phyloP scores from a whole-genome alignment of 30 jellyfish, hydroid and myxozoan species.

The Turritopsis rubra region DNA sequence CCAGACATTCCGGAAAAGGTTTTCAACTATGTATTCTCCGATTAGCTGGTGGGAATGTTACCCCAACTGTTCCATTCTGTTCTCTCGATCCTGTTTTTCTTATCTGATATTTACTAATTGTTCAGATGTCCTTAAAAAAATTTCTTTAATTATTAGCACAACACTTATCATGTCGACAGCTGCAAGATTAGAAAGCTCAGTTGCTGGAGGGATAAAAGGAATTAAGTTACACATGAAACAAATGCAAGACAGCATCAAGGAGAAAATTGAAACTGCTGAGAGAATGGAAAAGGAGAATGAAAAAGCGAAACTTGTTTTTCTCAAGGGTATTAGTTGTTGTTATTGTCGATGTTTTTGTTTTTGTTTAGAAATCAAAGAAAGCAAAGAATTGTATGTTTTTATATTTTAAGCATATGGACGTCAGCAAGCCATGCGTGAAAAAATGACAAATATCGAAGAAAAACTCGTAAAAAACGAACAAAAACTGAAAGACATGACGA shows the following conservation, averaged over 20 bases:
- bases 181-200: slow-evolving; percentile 25
- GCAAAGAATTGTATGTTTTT: too few relatives aligned
- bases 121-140: too few relatives aligned
- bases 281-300: slow-evolving; percentile 12
- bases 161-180: slow-evolving; percentile 33
- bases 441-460: slow-evolving; percentile 29
- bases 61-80: too few relatives aligned
- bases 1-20: too few relatives aligned
- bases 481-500: slow-evolving; percentile 17
- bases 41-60: too few relatives aligned
- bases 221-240: slow-evolving; percentile 20
- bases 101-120: too few relatives aligned
- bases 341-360: neutral
- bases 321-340: neutral
- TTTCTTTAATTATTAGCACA: too few relatives aligned
- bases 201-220: slow-evolving; percentile 23
- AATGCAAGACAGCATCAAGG: slow-evolving; percentile 26
- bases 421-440: slow-evolving; percentile 5
- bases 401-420: slow-evolving; percentile 7
- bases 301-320: slow-evolving; percentile 18
- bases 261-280: slow-evolving; percentile 13
- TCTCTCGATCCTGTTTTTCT: too few relatives aligned
- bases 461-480: neutral
- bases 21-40: too few relatives aligned
- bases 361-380: neutral